Evolutionary conservation across 2,113 vertebrate genomes (phyloP).

Genomic region (Cyanocitta stelleri): DNA sequence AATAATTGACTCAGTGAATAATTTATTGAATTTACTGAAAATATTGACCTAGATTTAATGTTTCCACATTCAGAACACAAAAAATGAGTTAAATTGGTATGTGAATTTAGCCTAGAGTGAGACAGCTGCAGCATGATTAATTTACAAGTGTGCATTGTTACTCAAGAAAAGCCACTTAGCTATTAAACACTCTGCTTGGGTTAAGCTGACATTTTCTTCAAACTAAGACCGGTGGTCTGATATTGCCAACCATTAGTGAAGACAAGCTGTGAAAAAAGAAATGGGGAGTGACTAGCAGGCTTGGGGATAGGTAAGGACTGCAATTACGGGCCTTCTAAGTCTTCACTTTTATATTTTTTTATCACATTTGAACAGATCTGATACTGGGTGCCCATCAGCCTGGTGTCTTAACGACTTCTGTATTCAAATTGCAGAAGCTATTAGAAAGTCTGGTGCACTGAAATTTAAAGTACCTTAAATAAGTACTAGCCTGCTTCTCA

Average conservation of each 20-base stretch:
- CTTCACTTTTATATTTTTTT: neutral
- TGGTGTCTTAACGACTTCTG: neutral
- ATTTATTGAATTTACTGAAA: slow-evolving; percentile 61
- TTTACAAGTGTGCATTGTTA: slow-evolving; percentile 41
- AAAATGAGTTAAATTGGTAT: slow-evolving; percentile 31
- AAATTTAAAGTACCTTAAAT: neutral
- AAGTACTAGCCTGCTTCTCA: neutral
- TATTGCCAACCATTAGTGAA: neutral
- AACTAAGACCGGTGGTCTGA: neutral
- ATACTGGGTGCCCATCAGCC: neutral
- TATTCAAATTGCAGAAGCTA: neutral
- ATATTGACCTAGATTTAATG: slow-evolving; percentile 41
- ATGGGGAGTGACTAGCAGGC: neutral
- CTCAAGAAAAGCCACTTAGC: slow-evolving; percentile 33
- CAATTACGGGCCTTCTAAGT: neutral
- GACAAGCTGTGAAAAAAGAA: neutral
- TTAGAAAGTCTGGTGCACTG: neutral
- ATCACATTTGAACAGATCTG: neutral
- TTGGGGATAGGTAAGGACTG: neutral
- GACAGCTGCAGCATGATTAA: slow-evolving; percentile 29
- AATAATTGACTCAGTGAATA: slow-evolving; percentile 60
- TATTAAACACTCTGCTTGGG: neutral
- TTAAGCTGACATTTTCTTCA: slow-evolving; percentile 13
- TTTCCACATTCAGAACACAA: slow-evolving; percentile 10
- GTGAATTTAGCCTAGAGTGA: slow-evolving; percentile 20